phyloP scores from a whole-genome alignment of 2,113 vertebrate genomes.

The Scopus umbretta region DNA sequence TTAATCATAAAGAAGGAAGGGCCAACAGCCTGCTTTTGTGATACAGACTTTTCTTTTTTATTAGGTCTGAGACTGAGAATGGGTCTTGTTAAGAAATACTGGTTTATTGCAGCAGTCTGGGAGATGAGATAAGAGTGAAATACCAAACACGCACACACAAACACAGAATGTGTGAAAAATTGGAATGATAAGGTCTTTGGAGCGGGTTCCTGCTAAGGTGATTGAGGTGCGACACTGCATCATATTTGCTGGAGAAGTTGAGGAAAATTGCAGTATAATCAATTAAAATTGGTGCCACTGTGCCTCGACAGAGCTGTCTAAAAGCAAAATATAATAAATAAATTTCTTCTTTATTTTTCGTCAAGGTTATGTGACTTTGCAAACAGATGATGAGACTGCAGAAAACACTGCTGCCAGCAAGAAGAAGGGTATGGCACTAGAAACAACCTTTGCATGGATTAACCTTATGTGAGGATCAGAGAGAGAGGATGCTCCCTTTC shows the following conservation, averaged over 20 bases:
- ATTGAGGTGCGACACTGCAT: not conserved
- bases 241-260: not conserved
- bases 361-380: not conserved
- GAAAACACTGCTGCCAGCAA: not conserved
- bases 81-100: not conserved
- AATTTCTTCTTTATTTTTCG: not conserved
- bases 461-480: accelerated
- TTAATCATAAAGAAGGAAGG: not conserved
- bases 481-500: accelerated
- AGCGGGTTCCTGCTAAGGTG: not conserved
- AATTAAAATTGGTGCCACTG: conserved; percentile 1
- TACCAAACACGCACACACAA: not conserved
- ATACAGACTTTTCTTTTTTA: not conserved
- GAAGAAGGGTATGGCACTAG: accelerated
- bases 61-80: not conserved
- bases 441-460: not conserved
- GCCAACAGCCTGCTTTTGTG: not conserved
- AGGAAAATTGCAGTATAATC: conserved; percentile 43
- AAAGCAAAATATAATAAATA: not conserved
- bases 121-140: conserved; percentile 41
- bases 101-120: not conserved
- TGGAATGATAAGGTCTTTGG: not conserved
- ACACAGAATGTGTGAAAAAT: not conserved
- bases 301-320: not conserved
- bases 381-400: not conserved